phyloP scores from a whole-genome alignment of 2,113 vertebrate genomes.

The Antennarius striatus region DNA sequence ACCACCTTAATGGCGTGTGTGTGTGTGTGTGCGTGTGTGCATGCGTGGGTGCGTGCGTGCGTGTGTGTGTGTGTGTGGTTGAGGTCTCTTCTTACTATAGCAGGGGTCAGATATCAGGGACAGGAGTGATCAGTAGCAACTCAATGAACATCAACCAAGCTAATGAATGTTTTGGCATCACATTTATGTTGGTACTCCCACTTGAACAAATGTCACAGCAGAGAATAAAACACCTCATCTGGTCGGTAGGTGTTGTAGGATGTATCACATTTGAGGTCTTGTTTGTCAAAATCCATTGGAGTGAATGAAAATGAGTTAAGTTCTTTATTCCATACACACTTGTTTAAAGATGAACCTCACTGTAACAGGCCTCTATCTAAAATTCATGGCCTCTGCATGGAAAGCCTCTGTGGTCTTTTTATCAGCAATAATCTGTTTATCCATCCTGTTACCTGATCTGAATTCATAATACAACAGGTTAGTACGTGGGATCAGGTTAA shows the following conservation, averaged over 20 bases:
- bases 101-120: constrained; percentile 73
- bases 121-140: constrained; percentile 64
- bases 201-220: constrained; percentile 34
- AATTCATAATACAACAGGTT: constrained; percentile 73
- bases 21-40: constrained; percentile 10
- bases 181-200: constrained; percentile 37
- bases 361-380: neutral
- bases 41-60: constrained; percentile 24
- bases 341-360: neutral
- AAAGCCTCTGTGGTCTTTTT: constrained; percentile 42
- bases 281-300: neutral
- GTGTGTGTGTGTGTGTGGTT: constrained; percentile 30
- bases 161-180: constrained; percentile 58
- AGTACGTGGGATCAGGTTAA: constrained; percentile 66
- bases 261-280: neutral
- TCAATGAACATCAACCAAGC: constrained; percentile 63
- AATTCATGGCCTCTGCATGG: constrained; percentile 31
- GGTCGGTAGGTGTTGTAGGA: constrained; percentile 4
- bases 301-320: neutral
- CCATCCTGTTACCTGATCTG: constrained; percentile 69
- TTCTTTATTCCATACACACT: neutral
- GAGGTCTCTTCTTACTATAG: constrained; percentile 55
- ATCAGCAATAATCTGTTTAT: constrained; percentile 60
- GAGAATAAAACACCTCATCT: constrained; percentile 33
- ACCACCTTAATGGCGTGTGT: constrained; percentile 66